Evolutionary conservation across 2,888 invertebrate species (phyloP).

Genomic region (Petrolisthes cinctipes): DNA sequence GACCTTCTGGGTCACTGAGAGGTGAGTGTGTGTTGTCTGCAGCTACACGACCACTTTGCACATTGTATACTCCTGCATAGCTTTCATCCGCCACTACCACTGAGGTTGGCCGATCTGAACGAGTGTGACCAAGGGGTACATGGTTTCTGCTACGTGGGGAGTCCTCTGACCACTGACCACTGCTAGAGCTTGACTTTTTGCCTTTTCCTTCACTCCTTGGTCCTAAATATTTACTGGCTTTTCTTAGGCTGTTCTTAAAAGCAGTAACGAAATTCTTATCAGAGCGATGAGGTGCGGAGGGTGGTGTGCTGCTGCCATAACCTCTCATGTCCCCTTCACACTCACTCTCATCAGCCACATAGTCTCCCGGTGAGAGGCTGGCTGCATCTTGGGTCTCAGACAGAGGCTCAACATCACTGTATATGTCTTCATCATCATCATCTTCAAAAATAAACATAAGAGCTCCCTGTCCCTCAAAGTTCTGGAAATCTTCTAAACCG

Average conservation of each 20-base stretch:
- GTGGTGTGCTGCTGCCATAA: neutral
- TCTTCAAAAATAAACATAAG: slow-evolving; percentile 63
- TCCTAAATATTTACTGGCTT: slow-evolving; percentile 61
- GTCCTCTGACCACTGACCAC: too few species aligned
- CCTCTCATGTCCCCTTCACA: neutral
- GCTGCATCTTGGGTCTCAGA: neutral
- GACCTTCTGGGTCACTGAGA: slow-evolving; percentile 45
- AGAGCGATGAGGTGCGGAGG: neutral
- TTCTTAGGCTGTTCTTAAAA: slow-evolving; percentile 61
- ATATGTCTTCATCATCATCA: slow-evolving; percentile 50
- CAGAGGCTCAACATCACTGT: slow-evolving; percentile 22
- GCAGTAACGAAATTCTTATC: slow-evolving; percentile 61
- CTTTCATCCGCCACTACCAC: slow-evolving; percentile 20
- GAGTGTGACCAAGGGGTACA: neutral
- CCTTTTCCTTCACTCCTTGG: slow-evolving; percentile 39
- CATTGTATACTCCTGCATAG: slow-evolving; percentile 48
- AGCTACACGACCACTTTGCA: slow-evolving; percentile 44
- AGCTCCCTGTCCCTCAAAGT: slow-evolving; percentile 45
- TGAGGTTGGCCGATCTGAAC: neutral
- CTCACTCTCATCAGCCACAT: slow-evolving; percentile 30
- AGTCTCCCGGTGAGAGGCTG: slow-evolving; percentile 3
- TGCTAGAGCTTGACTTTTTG: slow-evolving; percentile 27
- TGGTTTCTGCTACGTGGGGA: neutral
- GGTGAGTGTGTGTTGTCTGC: slow-evolving; percentile 17
- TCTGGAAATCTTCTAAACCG: slow-evolving; percentile 52